phyloP scores from a whole-genome alignment of 2,888 invertebrate genomes.

The Sphinx pinastri region DNA sequence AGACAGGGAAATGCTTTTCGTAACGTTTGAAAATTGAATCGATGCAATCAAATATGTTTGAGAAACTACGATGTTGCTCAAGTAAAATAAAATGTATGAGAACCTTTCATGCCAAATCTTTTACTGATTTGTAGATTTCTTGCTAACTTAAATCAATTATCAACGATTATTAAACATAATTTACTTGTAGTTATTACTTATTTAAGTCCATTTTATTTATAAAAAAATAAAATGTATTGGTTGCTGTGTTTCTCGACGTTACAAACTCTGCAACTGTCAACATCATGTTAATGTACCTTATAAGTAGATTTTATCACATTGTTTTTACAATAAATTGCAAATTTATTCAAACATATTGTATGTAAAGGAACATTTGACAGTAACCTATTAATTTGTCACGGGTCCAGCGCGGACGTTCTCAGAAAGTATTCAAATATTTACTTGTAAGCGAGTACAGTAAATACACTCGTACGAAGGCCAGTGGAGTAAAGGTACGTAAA shows the following conservation, averaged over 20 bases:
- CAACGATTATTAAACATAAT: too few relatives aligned
- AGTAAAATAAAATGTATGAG: too few relatives aligned
- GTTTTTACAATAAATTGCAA: not conserved
- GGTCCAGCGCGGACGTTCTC: not conserved
- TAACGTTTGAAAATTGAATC: not conserved
- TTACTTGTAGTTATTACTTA: too few relatives aligned
- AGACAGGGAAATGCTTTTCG: conserved; percentile 48
- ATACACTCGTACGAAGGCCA: conserved; percentile 22
- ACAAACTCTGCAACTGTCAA: too few relatives aligned
- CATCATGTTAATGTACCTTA: not conserved
- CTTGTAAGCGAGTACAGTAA: conserved; percentile 6
- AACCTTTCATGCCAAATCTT: not conserved
- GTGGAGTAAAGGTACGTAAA: conserved; percentile 32
- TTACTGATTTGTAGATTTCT: too few relatives aligned
- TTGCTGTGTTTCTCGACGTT: too few relatives aligned
- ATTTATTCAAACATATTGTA: not conserved
- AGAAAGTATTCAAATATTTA: conserved; percentile 21
- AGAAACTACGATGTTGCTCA: too few relatives aligned
- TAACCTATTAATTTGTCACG: not conserved
- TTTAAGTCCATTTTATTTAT: too few relatives aligned
- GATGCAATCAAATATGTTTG: not conserved
- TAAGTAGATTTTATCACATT: not conserved
- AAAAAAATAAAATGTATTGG: too few relatives aligned
- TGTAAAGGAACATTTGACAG: not conserved
- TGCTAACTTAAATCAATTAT: too few relatives aligned